phyloP scores from a whole-genome alignment of 2,113 vertebrate species.

The Phylloscopus trochilus region DNA sequence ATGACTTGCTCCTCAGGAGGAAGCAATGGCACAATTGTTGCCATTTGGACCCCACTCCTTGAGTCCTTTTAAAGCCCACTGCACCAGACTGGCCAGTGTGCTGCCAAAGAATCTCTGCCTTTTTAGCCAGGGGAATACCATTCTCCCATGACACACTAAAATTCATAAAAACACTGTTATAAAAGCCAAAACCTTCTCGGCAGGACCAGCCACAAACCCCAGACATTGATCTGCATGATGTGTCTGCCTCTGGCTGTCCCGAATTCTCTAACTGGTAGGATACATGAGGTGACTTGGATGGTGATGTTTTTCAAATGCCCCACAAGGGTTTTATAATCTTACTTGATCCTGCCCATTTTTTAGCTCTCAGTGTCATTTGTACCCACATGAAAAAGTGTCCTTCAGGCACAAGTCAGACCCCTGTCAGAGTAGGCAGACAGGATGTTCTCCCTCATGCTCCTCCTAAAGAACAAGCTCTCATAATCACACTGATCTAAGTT shows the following conservation, averaged over 20 bases:
- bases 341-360: neutral
- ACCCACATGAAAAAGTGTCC: neutral
- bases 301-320: neutral
- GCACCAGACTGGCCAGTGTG: neutral
- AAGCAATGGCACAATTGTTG: neutral
- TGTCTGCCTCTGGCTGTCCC: neutral
- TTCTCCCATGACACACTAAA: neutral
- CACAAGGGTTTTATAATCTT: neutral
- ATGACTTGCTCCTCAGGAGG: neutral
- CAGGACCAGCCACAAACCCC: neutral
- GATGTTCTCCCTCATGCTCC: neutral
- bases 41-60: neutral
- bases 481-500: neutral
- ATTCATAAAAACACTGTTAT: neutral
- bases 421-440: neutral
- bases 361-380: accelerated
- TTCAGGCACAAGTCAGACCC: neutral
- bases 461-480: neutral
- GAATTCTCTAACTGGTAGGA: neutral
- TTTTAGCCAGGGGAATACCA: neutral
- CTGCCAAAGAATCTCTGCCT: neutral
- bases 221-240: accelerated
- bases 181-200: neutral
- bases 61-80: neutral
- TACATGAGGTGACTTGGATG: neutral